Conservation (phyloP, 2,113 vertebrate species). For the Python bivittatus region DNA sequence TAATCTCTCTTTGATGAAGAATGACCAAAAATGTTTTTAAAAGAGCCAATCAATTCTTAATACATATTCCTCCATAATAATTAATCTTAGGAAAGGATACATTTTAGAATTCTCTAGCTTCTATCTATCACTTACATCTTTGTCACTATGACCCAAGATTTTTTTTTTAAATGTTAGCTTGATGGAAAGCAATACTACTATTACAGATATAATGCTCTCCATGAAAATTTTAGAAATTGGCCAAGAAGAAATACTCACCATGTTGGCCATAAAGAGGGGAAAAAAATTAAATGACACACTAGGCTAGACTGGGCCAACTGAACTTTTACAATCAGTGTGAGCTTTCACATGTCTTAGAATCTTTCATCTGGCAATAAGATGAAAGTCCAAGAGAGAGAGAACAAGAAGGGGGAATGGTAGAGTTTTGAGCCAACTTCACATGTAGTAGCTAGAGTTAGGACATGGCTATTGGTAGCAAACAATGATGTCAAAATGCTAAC, state of each 20-base stretch:
- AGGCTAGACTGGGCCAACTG: not conserved
- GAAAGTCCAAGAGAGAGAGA: constrained; percentile 39
- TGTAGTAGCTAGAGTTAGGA: not conserved
- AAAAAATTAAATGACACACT: not conserved
- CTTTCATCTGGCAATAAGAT: constrained; percentile 9
- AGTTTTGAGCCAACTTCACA: not conserved
- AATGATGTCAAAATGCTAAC: not conserved
- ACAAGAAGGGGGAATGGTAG: not conserved
- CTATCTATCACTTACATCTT: not conserved
- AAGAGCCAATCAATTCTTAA: not conserved
- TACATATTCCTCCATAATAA: not conserved
- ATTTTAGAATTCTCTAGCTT: not conserved
- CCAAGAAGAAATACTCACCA: constrained; percentile 18
- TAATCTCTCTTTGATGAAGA: not conserved
- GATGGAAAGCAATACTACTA: constrained; percentile 29
- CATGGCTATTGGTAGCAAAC: not conserved
- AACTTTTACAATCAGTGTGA: not conserved
- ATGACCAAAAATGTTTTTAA: not conserved
- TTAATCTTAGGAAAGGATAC: not conserved
- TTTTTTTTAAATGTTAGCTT: constrained; percentile 23
- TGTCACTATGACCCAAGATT: constrained; percentile 74
- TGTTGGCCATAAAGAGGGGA: not conserved
- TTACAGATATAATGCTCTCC: constrained; percentile 39
- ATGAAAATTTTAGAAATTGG: constrained; percentile 51
- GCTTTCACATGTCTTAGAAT: not conserved